Evolutionary conservation across 2,113 vertebrate genomes (phyloP), one percentile per base, ranked within the genome.

Genomic region (Naja naja): DNA sequence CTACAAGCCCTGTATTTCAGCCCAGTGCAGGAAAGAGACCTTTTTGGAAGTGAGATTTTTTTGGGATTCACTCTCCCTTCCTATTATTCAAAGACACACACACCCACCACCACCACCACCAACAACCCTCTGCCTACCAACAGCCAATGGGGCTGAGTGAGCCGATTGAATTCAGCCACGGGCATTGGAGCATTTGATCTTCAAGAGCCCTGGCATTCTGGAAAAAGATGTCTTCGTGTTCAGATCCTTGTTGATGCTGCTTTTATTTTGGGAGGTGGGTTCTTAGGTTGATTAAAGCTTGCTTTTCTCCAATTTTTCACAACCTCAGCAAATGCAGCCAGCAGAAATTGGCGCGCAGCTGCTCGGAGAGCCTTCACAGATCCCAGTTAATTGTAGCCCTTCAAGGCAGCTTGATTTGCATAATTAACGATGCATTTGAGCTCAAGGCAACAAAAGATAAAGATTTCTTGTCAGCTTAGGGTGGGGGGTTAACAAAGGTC

Each of bases 331-430:
- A 95, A 92, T 45, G 9, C 89, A 92, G 0, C 92, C 5, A 5
- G 23, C 0, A 39, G n/a, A 12, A 89, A 30, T 1, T 69, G 92
- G 74, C 90, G 52, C 14, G 0, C 92, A 34, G 94, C 54, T 47
- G 86, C 34, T 85, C 2, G 92, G 92, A 93, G 85, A 30, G 22
- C 92, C 56, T 89, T 91, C 23, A 39, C 85, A 94, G 94, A 87
- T 53, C 11, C 0, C 3, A 27, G 10, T 86, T 94, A 49, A 54
- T 60, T n/a, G 74, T 16, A 0, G 45, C 11, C 45, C 91, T 95
- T 87, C 39, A 69, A 60, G 25, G 52, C 53, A 16, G 18, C 45
- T 23, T 54, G 18, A 4, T 43, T 18, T 88, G 85, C 95, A 95
- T 95, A 90, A 91, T 47, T 93, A 10, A 22, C 12, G 85, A 16